Conservation (phyloP, 2,888 invertebrate genomes). For the Orthosia cruda region DNA sequence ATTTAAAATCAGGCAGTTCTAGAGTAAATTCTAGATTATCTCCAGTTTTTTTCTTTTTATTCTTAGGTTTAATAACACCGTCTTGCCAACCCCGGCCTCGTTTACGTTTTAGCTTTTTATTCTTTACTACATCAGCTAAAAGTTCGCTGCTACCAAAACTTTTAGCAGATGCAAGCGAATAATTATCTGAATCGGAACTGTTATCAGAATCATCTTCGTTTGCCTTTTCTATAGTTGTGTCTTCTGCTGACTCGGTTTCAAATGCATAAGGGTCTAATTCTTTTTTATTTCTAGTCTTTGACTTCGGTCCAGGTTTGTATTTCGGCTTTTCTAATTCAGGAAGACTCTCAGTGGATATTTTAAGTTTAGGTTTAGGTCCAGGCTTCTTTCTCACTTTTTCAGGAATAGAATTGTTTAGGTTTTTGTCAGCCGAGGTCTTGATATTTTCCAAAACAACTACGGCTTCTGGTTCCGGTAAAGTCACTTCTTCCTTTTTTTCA, state of each 20-base stretch:
- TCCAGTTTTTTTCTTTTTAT: slow-evolving; percentile 81
- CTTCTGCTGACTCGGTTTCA: slow-evolving; percentile 83
- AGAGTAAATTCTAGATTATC: slow-evolving; percentile 43
- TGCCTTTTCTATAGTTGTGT: slow-evolving; percentile 72
- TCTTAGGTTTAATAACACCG: slow-evolving; percentile 85
- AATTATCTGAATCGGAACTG: slow-evolving; percentile 82
- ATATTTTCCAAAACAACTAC: slow-evolving; percentile 81
- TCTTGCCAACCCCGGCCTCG: slow-evolving; percentile 81
- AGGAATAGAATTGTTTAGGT: slow-evolving; percentile 52
- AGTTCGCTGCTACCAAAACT: slow-evolving; percentile 81
- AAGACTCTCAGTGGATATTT: slow-evolving; percentile 51
- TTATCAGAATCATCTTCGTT: slow-evolving; percentile 72
- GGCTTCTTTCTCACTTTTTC: slow-evolving; percentile 76
- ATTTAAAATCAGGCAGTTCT: slow-evolving; percentile 8
- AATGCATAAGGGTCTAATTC: slow-evolving; percentile 83
- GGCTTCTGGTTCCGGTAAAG: slow-evolving; percentile 69
- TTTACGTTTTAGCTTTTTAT: slow-evolving; percentile 82
- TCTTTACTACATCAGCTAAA: slow-evolving; percentile 72
- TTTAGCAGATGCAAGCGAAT: slow-evolving; percentile 80
- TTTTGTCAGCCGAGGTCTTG: slow-evolving; percentile 67
- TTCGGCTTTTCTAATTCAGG: slow-evolving; percentile 61
- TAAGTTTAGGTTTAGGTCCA: slow-evolving; percentile 76
- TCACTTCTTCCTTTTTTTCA: slow-evolving; percentile 78
- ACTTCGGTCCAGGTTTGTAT: slow-evolving; percentile 82
- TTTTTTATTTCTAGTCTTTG: slow-evolving; percentile 78